Conservation (phyloP, 2,797 vertebrate species). For the Chiloscyllium punctatum region DNA sequence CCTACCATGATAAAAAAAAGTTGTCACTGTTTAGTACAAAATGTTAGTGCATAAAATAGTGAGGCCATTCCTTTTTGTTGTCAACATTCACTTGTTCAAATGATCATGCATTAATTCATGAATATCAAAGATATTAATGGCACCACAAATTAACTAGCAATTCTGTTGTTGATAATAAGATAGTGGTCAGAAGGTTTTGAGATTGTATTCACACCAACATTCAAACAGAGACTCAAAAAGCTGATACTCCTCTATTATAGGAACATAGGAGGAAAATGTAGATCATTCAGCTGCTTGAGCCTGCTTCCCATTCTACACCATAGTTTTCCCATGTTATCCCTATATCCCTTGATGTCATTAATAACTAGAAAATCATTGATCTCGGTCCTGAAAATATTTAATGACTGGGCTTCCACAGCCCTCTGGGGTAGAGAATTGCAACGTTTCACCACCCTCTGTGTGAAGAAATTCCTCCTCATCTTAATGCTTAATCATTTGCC, state of each 20-base stretch:
- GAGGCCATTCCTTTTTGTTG: background rate
- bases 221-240: background rate
- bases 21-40: background rate
- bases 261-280: too few relatives aligned
- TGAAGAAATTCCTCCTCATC: too few relatives aligned
- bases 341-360: too few relatives aligned
- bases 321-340: too few relatives aligned
- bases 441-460: too few relatives aligned
- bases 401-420: too few relatives aligned
- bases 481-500: too few relatives aligned
- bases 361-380: too few relatives aligned
- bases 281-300: too few relatives aligned
- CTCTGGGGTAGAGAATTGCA: too few relatives aligned
- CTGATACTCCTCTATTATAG: background rate
- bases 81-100: background rate
- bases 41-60: background rate
- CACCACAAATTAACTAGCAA: background rate
- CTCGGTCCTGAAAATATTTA: too few relatives aligned
- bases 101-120: background rate
- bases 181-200: background rate
- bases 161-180: background rate
- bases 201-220: background rate
- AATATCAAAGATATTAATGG: constrained; percentile 4
- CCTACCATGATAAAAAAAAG: background rate
- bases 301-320: too few relatives aligned